A percentile compares a stretch with the other conserved stretches of the same genome.
phyloP scores from a whole-genome alignment of 2,888 invertebrate species.

The Podotricha telesiphe region DNA sequence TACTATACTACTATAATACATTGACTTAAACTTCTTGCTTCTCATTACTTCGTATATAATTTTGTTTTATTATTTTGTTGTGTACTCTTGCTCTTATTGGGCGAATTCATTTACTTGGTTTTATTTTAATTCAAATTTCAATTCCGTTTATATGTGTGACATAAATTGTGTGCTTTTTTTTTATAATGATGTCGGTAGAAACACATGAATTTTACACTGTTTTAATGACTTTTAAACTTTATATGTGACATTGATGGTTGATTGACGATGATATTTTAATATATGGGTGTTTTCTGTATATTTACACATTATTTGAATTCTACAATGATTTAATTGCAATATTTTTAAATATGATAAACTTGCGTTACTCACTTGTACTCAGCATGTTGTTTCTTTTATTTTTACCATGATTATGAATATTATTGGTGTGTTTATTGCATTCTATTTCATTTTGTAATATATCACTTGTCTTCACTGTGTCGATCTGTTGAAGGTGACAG shows the following conservation, averaged over 20 bases:
- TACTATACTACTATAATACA: background rate
- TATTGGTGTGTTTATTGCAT: conserved; percentile 55
- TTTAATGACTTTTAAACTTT: conserved; percentile 9
- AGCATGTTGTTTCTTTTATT: conserved; percentile 15
- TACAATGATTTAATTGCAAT: conserved; percentile 21
- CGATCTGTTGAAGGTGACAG: conserved; percentile 79
- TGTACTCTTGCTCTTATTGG: conserved; percentile 13
- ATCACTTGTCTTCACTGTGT: conserved; percentile 64
- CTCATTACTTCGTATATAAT: conserved; percentile 9
- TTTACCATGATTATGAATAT: conserved; percentile 31
- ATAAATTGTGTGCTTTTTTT: conserved; percentile 9
- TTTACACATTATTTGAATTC: conserved; percentile 4
- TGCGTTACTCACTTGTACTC: conserved; percentile 1
- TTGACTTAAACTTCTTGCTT: conserved; percentile 20
- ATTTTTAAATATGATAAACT: conserved; percentile 9
- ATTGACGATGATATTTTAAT: background rate
- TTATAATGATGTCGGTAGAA: conserved; percentile 11
- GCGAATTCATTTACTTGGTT: background rate
- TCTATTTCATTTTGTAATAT: conserved; percentile 63
- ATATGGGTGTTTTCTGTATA: conserved; percentile 23
- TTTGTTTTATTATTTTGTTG: conserved; percentile 4
- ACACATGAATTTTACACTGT: background rate
- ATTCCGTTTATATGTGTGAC: conserved; percentile 15
- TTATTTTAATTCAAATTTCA: background rate
- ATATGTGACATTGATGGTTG: conserved; percentile 12